Evolutionary conservation across 2,797 vertebrate species (phyloP), one percentile per base, ranked within the genome.

Genomic region (Thripadectes ignobilis): DNA sequence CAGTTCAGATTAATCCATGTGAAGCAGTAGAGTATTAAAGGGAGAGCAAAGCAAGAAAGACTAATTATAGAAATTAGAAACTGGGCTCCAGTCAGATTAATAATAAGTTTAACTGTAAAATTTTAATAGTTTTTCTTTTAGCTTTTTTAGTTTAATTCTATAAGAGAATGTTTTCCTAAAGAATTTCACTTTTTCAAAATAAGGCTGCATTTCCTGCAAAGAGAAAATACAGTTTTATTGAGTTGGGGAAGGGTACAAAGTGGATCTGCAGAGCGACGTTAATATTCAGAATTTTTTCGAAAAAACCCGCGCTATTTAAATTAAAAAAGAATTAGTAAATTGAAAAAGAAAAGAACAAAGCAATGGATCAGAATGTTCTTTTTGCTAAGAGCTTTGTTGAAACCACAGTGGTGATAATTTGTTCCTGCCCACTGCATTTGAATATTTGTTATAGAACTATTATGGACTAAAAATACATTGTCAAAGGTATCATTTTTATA

Each of bases 51-150:
- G 20, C 43, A 76, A 83, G 41, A 76, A 54, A 51, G 49, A 61
- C 71, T 96, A 79, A 87, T 95, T 81, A 92, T 63, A 74, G 83
- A 89, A 94, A 92, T 48, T 45, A 91, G 88, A 93, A 89, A 20
- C 75, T 3, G 1, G 21, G 26, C 38, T 67, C 5, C 39, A 67
- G 46, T 92, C 45, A 83, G 74, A 72, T 94, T 72, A 82, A 52
- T 49, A 86, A 20, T 32, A 85, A 77, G 9, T 81, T 85, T 76
- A 91, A 51, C 74, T 81, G 12, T 72, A 84, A 84, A 32, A 23
- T 6, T 48, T 32, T 36, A 72, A 17, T 72, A 52, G 11, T 72
- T 77, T 72, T 84, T 59, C 58, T 65, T 66, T 36, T 46, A 52
- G 45, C 24, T 26, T 77, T 76, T 55, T 51, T 30, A n/a, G 9